A percentile compares a stretch with the other conserved stretches of the same genome.
Evolutionary conservation across 2,113 vertebrate species (phyloP).

Genomic region (Pedetes capensis): DNA sequence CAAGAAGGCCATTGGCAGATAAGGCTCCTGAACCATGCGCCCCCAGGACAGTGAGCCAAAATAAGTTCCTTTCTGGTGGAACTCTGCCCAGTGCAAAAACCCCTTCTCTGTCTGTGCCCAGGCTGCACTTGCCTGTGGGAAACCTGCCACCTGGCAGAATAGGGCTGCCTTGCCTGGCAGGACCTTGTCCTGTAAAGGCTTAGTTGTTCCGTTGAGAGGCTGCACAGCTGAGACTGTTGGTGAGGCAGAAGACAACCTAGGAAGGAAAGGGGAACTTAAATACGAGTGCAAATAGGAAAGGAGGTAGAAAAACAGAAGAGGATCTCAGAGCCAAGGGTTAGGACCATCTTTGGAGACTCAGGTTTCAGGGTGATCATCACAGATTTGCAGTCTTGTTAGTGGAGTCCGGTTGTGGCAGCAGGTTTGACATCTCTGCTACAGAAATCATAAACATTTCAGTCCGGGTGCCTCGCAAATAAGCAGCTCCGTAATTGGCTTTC

Average conservation of each 20-base stretch:
- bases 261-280: not conserved
- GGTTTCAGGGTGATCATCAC: not conserved
- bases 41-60: not conserved
- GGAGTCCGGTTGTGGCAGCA: not conserved
- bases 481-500: not conserved
- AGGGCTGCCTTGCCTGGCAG: not conserved
- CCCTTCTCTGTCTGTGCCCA: not conserved
- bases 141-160: not conserved
- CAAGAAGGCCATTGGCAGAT: not conserved
- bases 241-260: not conserved
- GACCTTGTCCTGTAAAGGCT: not conserved
- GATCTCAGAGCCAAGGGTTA: not conserved
- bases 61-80: not conserved
- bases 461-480: not conserved
- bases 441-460: not conserved
- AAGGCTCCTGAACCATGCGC: not conserved
- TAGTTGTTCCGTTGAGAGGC: not conserved
- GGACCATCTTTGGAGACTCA: not conserved
- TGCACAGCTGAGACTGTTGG: not conserved
- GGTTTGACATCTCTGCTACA: not conserved
- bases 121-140: not conserved
- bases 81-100: too few species aligned
- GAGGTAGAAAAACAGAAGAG: not conserved
- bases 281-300: not conserved
- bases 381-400: not conserved